Conservation (phyloP, 2,797 vertebrate species). For the Trematocara caparti region DNA sequence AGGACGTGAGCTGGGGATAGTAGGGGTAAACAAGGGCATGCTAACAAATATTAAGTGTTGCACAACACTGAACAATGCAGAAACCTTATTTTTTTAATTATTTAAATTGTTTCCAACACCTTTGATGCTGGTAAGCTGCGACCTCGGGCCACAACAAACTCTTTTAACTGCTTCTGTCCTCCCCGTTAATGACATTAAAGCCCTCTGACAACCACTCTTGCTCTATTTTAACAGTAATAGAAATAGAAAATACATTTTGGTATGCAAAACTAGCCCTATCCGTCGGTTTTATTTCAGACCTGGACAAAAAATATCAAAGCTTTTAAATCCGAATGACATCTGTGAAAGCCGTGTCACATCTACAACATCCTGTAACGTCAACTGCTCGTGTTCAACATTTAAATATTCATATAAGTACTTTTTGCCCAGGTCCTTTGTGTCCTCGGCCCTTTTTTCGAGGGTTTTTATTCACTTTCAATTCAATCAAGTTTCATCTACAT, state of each 20-base stretch:
- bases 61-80: slow-evolving; percentile 18
- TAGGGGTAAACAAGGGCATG: slow-evolving; percentile 11
- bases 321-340: background rate
- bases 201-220: background rate
- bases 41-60: slow-evolving; percentile 27
- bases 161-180: background rate
- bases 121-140: slow-evolving; percentile 1
- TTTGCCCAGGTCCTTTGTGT: slow-evolving; percentile 30
- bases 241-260: slow-evolving; percentile 36
- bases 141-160: slow-evolving; percentile 33
- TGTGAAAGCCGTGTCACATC: background rate
- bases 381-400: background rate
- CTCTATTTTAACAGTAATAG: slow-evolving; percentile 17
- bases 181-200: background rate
- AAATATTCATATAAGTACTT: background rate
- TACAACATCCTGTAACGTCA: background rate
- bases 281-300: slow-evolving; percentile 15
- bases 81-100: background rate
- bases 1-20: slow-evolving; percentile 50
- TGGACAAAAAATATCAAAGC: slow-evolving; percentile 12
- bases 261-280: background rate
- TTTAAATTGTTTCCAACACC: background rate
- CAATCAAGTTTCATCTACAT: slow-evolving; percentile 17
- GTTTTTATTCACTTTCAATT: slow-evolving; percentile 32
- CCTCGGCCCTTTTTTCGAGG: background rate